Evolutionary conservation across 37 sponge, comb jelly and placozoan species (phyloP).

Genomic region (Agelas oroides): DNA sequence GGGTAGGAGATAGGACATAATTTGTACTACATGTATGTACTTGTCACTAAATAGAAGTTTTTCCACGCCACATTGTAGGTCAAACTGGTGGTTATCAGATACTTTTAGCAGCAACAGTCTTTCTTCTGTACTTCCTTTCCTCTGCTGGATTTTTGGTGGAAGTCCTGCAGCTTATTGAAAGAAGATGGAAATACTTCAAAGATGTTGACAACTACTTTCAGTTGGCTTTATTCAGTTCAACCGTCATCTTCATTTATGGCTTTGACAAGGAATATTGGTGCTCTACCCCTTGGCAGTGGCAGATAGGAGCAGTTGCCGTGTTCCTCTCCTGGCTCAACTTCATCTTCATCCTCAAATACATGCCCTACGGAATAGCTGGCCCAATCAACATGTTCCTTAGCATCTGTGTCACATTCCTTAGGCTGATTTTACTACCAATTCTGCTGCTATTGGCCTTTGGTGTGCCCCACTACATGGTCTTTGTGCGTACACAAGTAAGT

Average conservation of each 20-base stretch:
- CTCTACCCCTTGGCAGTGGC: conserved; percentile 18
- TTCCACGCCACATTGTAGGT: no score
- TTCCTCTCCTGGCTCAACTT: conserved; percentile 50
- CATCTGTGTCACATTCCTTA: conserved; percentile 12
- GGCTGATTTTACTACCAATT: conserved; percentile 26
- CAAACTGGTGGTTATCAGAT: no score
- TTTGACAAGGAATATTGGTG: conserved; percentile 23
- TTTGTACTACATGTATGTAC: no score
- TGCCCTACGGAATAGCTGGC: conserved; percentile 15
- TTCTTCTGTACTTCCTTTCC: background rate
- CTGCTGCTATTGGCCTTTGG: conserved; percentile 33
- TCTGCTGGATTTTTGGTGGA: background rate
- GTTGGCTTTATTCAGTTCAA: background rate
- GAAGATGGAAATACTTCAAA: conserved; percentile 10
- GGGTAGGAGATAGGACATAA: no score
- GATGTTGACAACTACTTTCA: conserved; percentile 37
- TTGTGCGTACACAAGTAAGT: background rate
- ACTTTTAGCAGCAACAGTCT: no score
- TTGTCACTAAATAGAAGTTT: no score
- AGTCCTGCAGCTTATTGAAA: background rate
- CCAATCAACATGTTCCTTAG: conserved; percentile 31
- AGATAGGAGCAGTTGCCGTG: conserved; percentile 33
- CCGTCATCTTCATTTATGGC: conserved; percentile 13
- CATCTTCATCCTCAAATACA: conserved; percentile 14
- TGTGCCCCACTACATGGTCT: conserved; percentile 42